phyloP scores from a whole-genome alignment of 1,140 invertebrate species.

The Brachionus asplanchnoidis region DNA sequence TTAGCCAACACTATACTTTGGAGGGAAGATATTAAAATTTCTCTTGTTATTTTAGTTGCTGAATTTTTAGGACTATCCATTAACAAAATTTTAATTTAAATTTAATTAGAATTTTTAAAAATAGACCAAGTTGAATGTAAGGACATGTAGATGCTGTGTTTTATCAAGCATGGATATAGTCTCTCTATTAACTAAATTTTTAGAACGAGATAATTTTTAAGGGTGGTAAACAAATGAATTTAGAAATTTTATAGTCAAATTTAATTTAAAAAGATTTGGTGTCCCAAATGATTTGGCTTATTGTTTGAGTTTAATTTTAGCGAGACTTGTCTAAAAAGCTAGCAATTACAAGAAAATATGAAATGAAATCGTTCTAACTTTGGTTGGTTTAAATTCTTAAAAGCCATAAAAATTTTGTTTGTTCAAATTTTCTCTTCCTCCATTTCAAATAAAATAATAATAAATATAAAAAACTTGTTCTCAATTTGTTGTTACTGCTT shows the following conservation, averaged over 20 bases:
- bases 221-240: not conserved
- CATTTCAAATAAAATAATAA: not conserved
- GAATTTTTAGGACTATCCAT: not conserved
- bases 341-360: not conserved
- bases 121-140: not conserved
- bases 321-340: not conserved
- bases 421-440: not conserved
- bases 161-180: not conserved
- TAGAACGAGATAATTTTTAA: not conserved
- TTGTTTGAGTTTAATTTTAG: not conserved
- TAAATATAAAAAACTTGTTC: not conserved
- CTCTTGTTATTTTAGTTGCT: not conserved
- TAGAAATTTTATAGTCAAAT: not conserved
- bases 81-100: not conserved
- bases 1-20: not conserved
- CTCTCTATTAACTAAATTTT: not conserved
- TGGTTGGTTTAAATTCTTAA: not conserved
- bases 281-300: not conserved
- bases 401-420: not conserved
- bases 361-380: not conserved
- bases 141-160: not conserved
- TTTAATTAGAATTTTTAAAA: not conserved
- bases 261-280: not conserved
- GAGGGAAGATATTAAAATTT: not conserved
- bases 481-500: not conserved